A percentile compares a stretch with the other conserved stretches of the same genome.
Evolutionary conservation across 2,113 vertebrate species (phyloP).

Genomic region (Takifugu flavidus): DNA sequence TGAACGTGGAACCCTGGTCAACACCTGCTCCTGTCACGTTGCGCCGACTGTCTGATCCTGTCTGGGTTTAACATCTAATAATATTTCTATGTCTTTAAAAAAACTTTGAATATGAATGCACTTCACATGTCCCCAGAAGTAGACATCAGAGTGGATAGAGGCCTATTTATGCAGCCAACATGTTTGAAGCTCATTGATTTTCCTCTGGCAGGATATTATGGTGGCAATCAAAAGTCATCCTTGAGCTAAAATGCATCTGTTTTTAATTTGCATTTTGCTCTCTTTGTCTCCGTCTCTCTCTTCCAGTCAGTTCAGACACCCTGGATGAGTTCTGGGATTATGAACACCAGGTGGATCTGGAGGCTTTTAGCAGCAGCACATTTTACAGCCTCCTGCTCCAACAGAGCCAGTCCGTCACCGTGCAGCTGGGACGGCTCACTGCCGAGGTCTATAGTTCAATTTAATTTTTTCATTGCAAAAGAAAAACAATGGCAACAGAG

Average conservation of each 20-base stretch:
- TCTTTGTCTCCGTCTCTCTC: background rate
- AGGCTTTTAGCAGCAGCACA: constrained; percentile 80
- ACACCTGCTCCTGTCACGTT: too few relatives aligned
- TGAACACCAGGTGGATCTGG: constrained; percentile 83
- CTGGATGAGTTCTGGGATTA: constrained; percentile 76
- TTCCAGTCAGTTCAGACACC: constrained; percentile 27
- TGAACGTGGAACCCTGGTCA: too few relatives aligned
- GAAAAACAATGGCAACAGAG: background rate
- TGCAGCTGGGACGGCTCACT: constrained; percentile 77
- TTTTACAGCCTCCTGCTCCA: constrained; percentile 83
- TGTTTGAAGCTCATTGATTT: background rate
- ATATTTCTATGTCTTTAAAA: too few relatives aligned
- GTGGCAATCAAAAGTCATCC: too few relatives aligned
- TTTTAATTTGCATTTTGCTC: background rate
- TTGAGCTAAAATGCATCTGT: too few relatives aligned
- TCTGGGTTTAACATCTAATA: too few relatives aligned
- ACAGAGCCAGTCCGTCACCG: constrained; percentile 83
- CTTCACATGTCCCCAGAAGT: too few relatives aligned
- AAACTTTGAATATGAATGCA: too few relatives aligned
- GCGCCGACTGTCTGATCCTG: too few relatives aligned
- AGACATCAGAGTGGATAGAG: too few relatives aligned
- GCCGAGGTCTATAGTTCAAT: constrained; percentile 75
- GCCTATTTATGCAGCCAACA: background rate
- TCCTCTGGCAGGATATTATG: background rate
- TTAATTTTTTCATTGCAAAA: background rate